Evolutionary conservation across 2,797 vertebrate species (phyloP), one percentile per base, ranked within the genome.

Genomic region (Gila robusta): DNA sequence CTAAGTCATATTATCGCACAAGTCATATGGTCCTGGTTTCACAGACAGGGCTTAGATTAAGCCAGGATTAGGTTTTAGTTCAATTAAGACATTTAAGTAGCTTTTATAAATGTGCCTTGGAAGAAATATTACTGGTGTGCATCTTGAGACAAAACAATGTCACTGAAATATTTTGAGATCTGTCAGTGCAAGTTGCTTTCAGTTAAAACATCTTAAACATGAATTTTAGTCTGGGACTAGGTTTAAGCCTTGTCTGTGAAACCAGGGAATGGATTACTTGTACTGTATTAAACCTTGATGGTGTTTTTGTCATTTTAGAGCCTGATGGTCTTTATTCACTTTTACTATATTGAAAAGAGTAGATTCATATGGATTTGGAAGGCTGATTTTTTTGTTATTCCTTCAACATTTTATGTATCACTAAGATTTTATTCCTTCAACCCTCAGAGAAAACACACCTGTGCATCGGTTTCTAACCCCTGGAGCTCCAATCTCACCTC

Each of bases 381-480:
- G 54, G 23, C 4, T 17, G 35, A 79, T 47, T 47, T 49, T 47
- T 49, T 49, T 16, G 54, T 79, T 10, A 17, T 79, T 41, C 35
- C 76, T 79, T 79, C 39, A 26, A n/a, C 41, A 26, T 78, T 49
- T 10, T 79, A 23, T 70, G 76, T 41, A 81, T 78, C 35, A 66
- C 69, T 39, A 54, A 67, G 32, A 83, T 67, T 73, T 35, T 39
- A 41, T 79, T 70, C 74, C 28, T 79, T 73, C 54, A 52, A 23
- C 72, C 59, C 71, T 83, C 56, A 54, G 77, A 76, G 77, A 74
- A 66, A 41, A 12, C 74, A 73, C 35, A 79, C 26, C 17, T 64
- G 73, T 77, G 73, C 69, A 28, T 35, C 21, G 39, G 17, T 52
- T 79, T 81, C 37, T 81, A 77, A 82, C 72, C 83, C 54, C 28